Base-by-base conservation (phyloP, 1,140 invertebrate species). In the Panagrolaimus sp. region DNA sequence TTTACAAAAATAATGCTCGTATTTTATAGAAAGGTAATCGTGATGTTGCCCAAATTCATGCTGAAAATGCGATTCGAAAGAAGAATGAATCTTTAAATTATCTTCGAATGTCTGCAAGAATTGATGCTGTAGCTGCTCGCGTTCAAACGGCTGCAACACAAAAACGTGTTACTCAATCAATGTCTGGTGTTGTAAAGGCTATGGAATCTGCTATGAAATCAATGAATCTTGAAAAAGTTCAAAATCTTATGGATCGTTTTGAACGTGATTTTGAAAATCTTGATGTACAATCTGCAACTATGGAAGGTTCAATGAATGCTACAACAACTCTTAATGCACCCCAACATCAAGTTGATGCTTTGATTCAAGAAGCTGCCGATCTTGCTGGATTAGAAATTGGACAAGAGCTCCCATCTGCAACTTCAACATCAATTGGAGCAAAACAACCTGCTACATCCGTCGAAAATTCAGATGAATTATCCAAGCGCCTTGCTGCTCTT, bases 151-250 rank as follows among this genome's bases (percentile, higher is more conserved):
- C 78, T 17, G 80, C 76, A 12, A 82, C 79, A 14, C 78, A 82
- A 52, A 82, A 82, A 66, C 74, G 80, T 26, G 86, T 87, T 0
- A 87, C 87, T 43, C 72, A 78, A 17, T 85, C 84, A 15, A 87
- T 87, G 87, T 72, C 90, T 46, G 93, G 94, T 72, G 96, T 99
- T 1, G 94, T 98, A 0, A 96, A 96, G 84, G 93, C 94, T 14
- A 98, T 99, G 94, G 96, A 98, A 86, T 91, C 93, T 44, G 96
- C 96, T 8, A 98, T 99, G 95, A 96, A 95, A 81, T 96, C 93
- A 28, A 98, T 98, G 95, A 98, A 98, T 86, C 85, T 98, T 45
- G 96, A 99, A 86, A 97, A 99, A 81, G 86, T 81, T 24, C 70
- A 75, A 74, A 75, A 81, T 63, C 26, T 99, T 1, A 99, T 99